A percentile compares a stretch with the other conserved stretches of the same genome.
These are phyloP conservation scores for Pluvianellus socialis DNA, from an alignment of 2,113 vertebrate species.

Conservation along the genomic window DNA sequence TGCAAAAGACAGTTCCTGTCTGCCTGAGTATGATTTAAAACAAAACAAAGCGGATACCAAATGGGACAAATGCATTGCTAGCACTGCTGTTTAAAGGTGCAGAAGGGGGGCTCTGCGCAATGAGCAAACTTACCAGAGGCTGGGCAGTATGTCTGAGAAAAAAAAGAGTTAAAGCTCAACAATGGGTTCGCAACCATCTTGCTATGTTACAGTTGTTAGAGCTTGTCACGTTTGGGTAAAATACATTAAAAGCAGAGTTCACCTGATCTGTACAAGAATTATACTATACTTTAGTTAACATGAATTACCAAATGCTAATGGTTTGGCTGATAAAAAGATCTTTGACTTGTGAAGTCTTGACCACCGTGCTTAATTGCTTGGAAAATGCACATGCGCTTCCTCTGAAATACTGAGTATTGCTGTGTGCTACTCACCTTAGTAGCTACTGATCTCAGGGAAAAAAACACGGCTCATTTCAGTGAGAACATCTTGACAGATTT, in stretches of 20 bases:
- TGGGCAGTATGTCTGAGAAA: background rate
- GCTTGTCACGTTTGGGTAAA: background rate
- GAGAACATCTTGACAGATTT: background rate
- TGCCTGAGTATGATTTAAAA: background rate
- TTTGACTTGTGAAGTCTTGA: background rate
- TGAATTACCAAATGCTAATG: background rate
- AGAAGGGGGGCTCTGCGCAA: background rate
- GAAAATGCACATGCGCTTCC: background rate
- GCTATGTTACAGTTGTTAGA: background rate
- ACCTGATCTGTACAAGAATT: background rate
- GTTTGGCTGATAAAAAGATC: background rate
- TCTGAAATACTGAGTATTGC: background rate
- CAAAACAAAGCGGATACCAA: background rate
- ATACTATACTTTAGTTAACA: background rate
- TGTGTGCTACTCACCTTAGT: background rate
- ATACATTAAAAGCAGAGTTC: background rate
- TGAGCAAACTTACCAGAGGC: background rate
- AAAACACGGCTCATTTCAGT: background rate
- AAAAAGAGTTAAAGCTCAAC: fast-evolving
- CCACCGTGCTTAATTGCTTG: background rate
- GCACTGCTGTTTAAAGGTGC: background rate
- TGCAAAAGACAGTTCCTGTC: background rate
- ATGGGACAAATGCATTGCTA: background rate
- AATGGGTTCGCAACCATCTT: background rate
- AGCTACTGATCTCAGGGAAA: background rate